Evolutionary conservation across 2,797 vertebrate genomes (phyloP), one percentile per base, ranked within the genome.

Genomic region (Rachycentron canadum): DNA sequence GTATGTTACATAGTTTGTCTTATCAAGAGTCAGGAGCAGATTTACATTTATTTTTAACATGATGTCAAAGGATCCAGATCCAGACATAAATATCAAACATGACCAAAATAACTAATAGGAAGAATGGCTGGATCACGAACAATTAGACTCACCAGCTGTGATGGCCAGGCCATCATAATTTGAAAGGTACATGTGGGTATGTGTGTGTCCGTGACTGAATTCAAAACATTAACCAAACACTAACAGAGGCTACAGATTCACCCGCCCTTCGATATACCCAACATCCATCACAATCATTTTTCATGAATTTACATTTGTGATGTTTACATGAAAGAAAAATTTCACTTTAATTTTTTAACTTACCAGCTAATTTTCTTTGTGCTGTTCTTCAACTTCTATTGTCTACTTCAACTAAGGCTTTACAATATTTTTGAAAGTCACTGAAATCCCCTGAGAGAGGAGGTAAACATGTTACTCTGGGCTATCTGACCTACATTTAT

Each of bases 401-500:
- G 0, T 53, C 45, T 36, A 21, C 52, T 16, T 60, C 11, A 40
- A 0, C 38, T 19, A 11, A 10, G 53, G 34, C 38, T 68, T 56
- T 64, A 38, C 32, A 63, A 25, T 9, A 70, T 52, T 23, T 52
- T 61, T 0, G 2, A 53, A 14, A 50, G 61, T 52, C 41, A 11
- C 50, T 50, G 69, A 28, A 49, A 9, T 25, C 23, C 43, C 60
- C 28, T 16, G 41, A 63, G 47, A 74, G 9, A 14, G 4, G 25
- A 38, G 36, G 55, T 25, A 43, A 74, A 61, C 17, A 19, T 62
- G 43, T 69, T 41, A 17, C 72, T 53, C 36, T 50, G 21, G 25
- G 30, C 55, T 14, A 40, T 67, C 45, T 73, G 32, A 73, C 64
- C 59, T 62, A 72, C 6, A 73, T 73, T 62, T 36, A 55, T 62